A percentile compares a stretch with the other conserved stretches of the same genome.
Evolutionary conservation across 2,888 invertebrate species (phyloP).

Genomic region (Halictus ligatus): DNA sequence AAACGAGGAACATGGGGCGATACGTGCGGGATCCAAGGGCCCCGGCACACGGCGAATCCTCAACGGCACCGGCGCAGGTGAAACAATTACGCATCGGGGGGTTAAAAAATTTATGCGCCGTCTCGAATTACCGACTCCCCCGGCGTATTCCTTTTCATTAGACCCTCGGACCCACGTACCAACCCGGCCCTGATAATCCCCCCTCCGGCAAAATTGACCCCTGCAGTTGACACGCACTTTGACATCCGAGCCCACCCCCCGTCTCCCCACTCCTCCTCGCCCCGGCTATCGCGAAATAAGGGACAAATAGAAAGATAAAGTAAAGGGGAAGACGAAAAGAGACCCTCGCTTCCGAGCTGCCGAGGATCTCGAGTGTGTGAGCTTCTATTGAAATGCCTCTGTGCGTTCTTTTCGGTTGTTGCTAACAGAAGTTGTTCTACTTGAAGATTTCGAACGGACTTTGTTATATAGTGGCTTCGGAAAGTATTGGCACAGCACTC

Average conservation of each 20-base stretch:
- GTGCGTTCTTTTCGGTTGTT: neutral
- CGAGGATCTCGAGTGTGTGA: neutral
- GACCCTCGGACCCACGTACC: neutral
- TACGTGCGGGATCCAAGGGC: conserved; percentile 50
- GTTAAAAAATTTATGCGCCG: neutral
- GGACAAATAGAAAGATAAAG: neutral
- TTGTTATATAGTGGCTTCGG: neutral
- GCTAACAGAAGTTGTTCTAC: neutral
- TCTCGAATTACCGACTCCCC: neutral
- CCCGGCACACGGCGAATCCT: conserved; percentile 23
- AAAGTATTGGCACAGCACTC: neutral
- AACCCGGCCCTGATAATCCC: neutral
- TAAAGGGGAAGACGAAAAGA: neutral
- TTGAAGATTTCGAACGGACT: neutral
- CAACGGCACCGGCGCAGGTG: conserved; percentile 7
- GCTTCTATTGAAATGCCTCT: neutral
- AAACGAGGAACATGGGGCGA: conserved; percentile 48
- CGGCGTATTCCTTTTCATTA: conserved; percentile 10
- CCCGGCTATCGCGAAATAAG: neutral
- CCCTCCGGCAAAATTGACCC: neutral
- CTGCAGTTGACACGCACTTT: conserved; percentile 9
- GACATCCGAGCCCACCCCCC: neutral
- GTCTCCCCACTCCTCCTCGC: neutral
- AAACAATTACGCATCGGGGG: conserved; percentile 50
- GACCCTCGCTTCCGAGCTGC: neutral